These are phyloP conservation scores for Xiphydria camelus DNA, from an alignment of 2,888 invertebrate species.

Conservation along the genomic window DNA sequence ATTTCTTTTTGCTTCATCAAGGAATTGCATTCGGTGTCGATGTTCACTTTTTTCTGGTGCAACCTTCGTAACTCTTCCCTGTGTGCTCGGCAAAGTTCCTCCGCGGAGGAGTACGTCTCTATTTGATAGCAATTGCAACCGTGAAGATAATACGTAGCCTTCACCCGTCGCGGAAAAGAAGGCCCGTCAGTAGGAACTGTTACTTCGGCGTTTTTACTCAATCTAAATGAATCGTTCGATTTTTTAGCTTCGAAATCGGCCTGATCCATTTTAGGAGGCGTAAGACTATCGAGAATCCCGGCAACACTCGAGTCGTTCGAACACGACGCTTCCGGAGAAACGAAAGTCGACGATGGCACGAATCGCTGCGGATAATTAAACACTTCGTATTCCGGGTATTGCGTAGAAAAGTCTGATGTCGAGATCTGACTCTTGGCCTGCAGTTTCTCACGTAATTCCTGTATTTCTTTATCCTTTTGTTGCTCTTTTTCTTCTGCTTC, in stretches of 20 bases:
- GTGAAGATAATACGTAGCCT: conserved; percentile 11
- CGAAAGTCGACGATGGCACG: neutral
- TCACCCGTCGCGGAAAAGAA: neutral
- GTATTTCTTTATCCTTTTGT: conserved; percentile 64
- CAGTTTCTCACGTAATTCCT: conserved; percentile 56
- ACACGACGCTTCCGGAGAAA: neutral
- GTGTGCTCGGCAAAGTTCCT: conserved; percentile 25
- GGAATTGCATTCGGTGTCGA: conserved; percentile 32
- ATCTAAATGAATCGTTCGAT: conserved; percentile 20
- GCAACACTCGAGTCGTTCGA: neutral
- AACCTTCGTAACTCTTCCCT: conserved; percentile 27
- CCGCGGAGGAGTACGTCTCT: conserved; percentile 25
- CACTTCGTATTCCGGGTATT: conserved; percentile 30
- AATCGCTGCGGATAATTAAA: neutral
- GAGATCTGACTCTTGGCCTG: conserved; percentile 13
- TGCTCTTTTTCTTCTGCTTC: conserved; percentile 61
- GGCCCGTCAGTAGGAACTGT: neutral
- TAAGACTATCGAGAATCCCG: conserved; percentile 1
- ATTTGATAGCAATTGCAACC: conserved; percentile 27
- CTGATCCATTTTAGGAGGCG: conserved; percentile 13
- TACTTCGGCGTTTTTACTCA: conserved; percentile 2
- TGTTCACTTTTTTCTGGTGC: conserved; percentile 33
- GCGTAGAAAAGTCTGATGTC: conserved; percentile 33
- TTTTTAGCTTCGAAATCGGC: conserved; percentile 18
- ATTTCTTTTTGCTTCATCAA: conserved; percentile 39